Evolutionary conservation across 1,140 invertebrate genomes (phyloP).

Genomic region (Hesperophylax magnus): DNA sequence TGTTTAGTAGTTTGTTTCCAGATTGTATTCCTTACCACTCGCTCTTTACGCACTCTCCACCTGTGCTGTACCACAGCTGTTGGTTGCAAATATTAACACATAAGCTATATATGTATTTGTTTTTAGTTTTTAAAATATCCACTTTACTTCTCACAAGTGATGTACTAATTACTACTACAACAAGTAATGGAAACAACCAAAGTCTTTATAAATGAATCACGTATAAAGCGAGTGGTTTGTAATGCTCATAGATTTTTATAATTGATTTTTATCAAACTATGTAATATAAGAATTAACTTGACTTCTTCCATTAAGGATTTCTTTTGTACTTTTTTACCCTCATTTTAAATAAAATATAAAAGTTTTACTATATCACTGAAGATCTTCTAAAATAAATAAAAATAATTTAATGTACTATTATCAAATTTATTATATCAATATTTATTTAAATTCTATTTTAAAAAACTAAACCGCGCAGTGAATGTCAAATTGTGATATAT

Average conservation of each 20-base stretch:
- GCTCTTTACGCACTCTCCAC: conserved; percentile 28
- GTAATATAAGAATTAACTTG: conserved; percentile 53
- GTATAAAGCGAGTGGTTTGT: conserved; percentile 51
- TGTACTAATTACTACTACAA: conserved; percentile 44
- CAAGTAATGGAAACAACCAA: conserved; percentile 34
- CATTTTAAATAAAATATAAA: conserved; percentile 49
- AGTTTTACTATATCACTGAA: conserved; percentile 34
- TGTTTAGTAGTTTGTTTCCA: conserved; percentile 50
- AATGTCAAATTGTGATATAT: conserved; percentile 58
- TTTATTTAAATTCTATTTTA: conserved; percentile 46
- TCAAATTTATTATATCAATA: conserved; percentile 42
- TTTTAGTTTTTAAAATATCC: conserved; percentile 27
- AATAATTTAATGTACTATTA: neutral
- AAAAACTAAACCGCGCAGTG: conserved; percentile 53
- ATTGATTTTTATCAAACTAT: conserved; percentile 54
- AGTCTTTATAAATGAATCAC: conserved; percentile 44
- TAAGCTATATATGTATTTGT: conserved; percentile 31
- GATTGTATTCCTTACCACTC: conserved; percentile 52
- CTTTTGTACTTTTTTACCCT: conserved; percentile 57
- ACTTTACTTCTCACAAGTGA: conserved; percentile 35
- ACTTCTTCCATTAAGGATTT: conserved; percentile 56
- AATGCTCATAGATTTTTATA: conserved; percentile 57
- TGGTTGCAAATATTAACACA: conserved; percentile 13
- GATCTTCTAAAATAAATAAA: conserved; percentile 42
- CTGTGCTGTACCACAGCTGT: neutral